Conservation (phyloP, 2,113 vertebrate species). For the human (Homo sapiens) region GRCh38 chr17:61723001-61723500, state of each 20-base stretch:
- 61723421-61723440: slow-evolving; percentile 95
- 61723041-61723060: slow-evolving; percentile 14
- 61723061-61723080: slow-evolving; percentile 59
- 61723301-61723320: slow-evolving; percentile 93
- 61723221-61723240: slow-evolving; percentile 97
- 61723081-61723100: slow-evolving; percentile 51
- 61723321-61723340: slow-evolving; percentile 97
- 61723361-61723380: slow-evolving; percentile 88
- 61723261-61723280: slow-evolving; percentile 93
- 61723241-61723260: slow-evolving; percentile 93
- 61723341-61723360: slow-evolving; percentile 90
- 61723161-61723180: slow-evolving; percentile 84
- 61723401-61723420: slow-evolving; percentile 90
- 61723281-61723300: slow-evolving; percentile 98
- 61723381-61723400: slow-evolving; percentile 81
- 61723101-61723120: slow-evolving; percentile 86
- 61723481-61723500: slow-evolving; percentile 75
- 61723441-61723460: slow-evolving; percentile 90
- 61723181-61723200: slow-evolving; percentile 86
- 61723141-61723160: slow-evolving; percentile 89
- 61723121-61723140: slow-evolving; percentile 89
- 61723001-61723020: background rate
- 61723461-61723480: slow-evolving; percentile 84
- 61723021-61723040: background rate
- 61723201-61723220: slow-evolving; percentile 98